Conservation (phyloP, 2,888 invertebrate genomes). For the Noctua comes region DNA sequence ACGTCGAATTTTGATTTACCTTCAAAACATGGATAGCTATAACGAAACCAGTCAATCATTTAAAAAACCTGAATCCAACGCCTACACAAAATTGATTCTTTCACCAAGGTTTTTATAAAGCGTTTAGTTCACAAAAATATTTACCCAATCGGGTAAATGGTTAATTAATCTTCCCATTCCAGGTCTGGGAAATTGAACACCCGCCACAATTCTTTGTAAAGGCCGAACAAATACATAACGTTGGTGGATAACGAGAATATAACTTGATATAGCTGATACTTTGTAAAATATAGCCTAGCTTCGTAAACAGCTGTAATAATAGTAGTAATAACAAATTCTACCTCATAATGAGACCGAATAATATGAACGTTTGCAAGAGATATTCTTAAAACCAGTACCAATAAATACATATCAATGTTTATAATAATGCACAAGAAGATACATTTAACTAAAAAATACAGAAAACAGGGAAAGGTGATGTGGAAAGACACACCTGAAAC, state of each 20-base stretch:
- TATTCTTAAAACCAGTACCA: not conserved
- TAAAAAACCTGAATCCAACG: slow-evolving; percentile 3
- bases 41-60: slow-evolving; percentile 1
- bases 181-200: slow-evolving; percentile 60
- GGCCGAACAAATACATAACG: slow-evolving; percentile 51
- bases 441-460: too few species aligned
- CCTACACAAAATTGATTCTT: slow-evolving; percentile 41
- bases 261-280: slow-evolving; percentile 14
- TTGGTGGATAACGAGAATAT: slow-evolving; percentile 43
- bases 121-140: slow-evolving; percentile 60
- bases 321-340: not conserved
- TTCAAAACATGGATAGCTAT: slow-evolving; percentile 3
- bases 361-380: too few species aligned
- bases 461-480: not conserved
- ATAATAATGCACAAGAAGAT: too few species aligned
- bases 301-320: slow-evolving; percentile 16
- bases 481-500: not conserved
- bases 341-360: not conserved
- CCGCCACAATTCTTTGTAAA: slow-evolving; percentile 59
- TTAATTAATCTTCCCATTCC: slow-evolving; percentile 60
- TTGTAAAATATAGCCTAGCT: slow-evolving; percentile 28
- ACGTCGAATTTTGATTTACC: slow-evolving; percentile 27
- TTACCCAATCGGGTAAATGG: slow-evolving; percentile 57
- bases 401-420: not conserved
- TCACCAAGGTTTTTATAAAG: slow-evolving; percentile 50